Base-by-base conservation (phyloP, 1,140 invertebrate species). In the Bombus ignitus region DNA sequence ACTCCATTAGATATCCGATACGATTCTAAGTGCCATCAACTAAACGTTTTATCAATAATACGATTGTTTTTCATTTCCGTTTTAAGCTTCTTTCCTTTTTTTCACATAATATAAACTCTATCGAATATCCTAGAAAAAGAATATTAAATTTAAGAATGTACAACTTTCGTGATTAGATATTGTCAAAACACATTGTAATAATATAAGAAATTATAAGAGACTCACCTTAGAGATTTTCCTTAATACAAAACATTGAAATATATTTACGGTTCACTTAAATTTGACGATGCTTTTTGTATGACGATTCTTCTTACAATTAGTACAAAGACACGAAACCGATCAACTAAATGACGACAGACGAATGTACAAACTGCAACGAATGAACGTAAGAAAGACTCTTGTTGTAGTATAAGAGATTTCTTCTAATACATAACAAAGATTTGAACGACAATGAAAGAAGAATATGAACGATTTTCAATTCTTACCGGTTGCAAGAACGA, bases 1-100 rank as follows among this genome's bases (percentile, higher is more conserved):
- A 35, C 59, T 18, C 35, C 15, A 44, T 47, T 42, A 82, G 79
- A 86, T 83, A 83, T 47, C 66, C n/a, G 71, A 81, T 74, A 42
- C 62, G 59, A 81, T 78, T 83, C 72, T 80, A 83, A 76, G 47
- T 66, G 28, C 15, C 71, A 44, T 37, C 65, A 44, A 32, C 53
- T 44, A 57, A 53, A 25, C 66, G n/a, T 71, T 35, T 79, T n/a
- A 57, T 37, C 32, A 53, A 79, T 35, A 47, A 79, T 35, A 10
- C 74, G n/a, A 59, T 44, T 42, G 22, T 28, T 22, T 39, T 79
- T 39, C 32, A 25, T 76, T 57, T 76, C 35, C 53, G 1, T 65
- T 47, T 68, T 22, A n/a, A 32, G 1, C 15, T 42, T 42, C 3
- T 42, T 13, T 65, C 2, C 47, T 70, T n/a, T 44, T 13, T 32